phyloP scores from a whole-genome alignment of 2,113 vertebrate species.

The Cichladusa arquata region DNA sequence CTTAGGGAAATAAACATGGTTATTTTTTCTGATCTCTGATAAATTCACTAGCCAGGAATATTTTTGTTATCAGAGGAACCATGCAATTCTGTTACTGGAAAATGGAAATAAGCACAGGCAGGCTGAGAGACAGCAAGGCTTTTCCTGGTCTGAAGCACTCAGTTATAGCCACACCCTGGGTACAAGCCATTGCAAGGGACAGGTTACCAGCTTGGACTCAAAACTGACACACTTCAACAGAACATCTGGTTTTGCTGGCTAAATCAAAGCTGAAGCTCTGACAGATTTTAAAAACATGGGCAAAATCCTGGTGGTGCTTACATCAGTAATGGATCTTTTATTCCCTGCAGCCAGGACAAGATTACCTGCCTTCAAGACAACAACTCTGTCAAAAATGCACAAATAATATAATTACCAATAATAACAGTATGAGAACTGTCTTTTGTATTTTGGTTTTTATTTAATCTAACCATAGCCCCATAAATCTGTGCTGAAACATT shows the following conservation, averaged over 20 bases:
- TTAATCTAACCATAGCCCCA: not conserved
- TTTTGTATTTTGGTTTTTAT: not conserved
- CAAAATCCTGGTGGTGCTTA: not conserved
- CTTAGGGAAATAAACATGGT: rapidly evolving
- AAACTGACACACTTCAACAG: not conserved
- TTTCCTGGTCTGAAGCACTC: not conserved
- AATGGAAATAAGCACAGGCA: not conserved
- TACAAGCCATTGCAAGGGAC: not conserved
- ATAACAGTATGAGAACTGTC: not conserved
- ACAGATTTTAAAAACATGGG: not conserved
- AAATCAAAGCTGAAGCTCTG: not conserved
- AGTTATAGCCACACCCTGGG: not conserved
- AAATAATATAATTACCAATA: not conserved
- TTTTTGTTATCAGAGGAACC: not conserved
- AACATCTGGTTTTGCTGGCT: not conserved
- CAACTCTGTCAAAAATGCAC: not conserved
- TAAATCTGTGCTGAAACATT: not conserved
- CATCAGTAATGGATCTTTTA: not conserved
- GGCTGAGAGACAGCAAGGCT: not conserved
- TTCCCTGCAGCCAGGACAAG: not conserved
- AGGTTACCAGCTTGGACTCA: not conserved
- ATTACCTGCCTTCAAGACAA: not conserved
- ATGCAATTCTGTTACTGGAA: not conserved
- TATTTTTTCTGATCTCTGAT: not conserved
- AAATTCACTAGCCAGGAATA: not conserved